Base-by-base conservation (phyloP, 2,888 invertebrate species). In the Thyatira batis region DNA sequence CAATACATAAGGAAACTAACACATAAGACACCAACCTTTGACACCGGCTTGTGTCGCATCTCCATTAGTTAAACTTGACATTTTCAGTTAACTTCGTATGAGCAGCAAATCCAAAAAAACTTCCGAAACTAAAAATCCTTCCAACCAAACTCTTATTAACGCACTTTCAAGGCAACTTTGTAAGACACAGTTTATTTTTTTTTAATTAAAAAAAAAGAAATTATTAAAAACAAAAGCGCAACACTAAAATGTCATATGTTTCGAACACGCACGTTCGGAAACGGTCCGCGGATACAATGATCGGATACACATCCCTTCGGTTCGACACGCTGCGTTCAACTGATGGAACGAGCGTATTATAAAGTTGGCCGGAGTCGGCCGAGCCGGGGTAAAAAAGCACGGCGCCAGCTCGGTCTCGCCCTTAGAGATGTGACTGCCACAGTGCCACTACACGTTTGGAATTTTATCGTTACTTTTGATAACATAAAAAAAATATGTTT, bases 351-450 rank as follows among this genome's bases (percentile, higher is more conserved):
- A 69, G 67, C 73, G 76, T 74, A 70, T 69, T 76, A 69, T 77
- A 80, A 80, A 81, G 77, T 84, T 84, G 83, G 82, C 76, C 76
- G 65, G 74, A 78, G 72, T 73, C 67, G 67, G 67, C 66, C 72
- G 76, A 70, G 72, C 76, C 84, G 79, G 89, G 88, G 89, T 87
- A 89, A 91, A 90, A 90, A 90, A 89, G 87, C 80, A 73, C 88
- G 91, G 92, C 92, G 92, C 92, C 92, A 92, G 77, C 76, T 79
- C 76, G 72, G 89, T 87, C 89, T 87, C 85, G 91, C 89, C 89
- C 89, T 85, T 89, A 92, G 92, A 84, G 92, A 89, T 89, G 91
- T 79, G 77, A 82, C 73, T 58, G 54, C 13, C 25, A 25, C 6
- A 17, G 8, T 13, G 25, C 43, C 52, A 25, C 45, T 48, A 54